Base-by-base conservation (phyloP, 2,113 vertebrate genomes). In the Globicephala melas region DNA sequence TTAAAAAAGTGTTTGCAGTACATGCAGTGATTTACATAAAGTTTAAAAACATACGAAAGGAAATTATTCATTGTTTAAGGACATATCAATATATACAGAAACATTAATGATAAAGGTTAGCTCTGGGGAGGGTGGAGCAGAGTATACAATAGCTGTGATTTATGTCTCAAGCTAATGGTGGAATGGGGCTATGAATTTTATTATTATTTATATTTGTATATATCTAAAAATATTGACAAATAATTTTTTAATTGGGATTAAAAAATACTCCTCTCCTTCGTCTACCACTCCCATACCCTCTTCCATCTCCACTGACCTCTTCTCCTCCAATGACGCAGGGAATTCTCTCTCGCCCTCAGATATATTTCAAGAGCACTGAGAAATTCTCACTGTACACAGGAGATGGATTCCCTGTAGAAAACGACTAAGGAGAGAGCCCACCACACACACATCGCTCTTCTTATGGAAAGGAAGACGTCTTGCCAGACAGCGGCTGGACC, bases 21-120 rank as follows among this genome's bases (percentile, higher is more conserved):
- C 26, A 25, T 12, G 41, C 31, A 9, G 25, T 58, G 50, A 31
- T 74, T 87, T 80, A 38, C 11, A 55, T 36, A 23, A 53, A 73
- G 67, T 77, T 82, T 63, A 15, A 73, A 83, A n/a, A 15, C n/a
- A 38, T 2, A 41, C 2, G 20, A 36, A 76, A 60, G 79, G 60
- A 31, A 63, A 53, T 1, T 0, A 33, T 15, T 31, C 74, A 8
- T 23, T 17, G 73, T 28, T 33, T 14, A 14, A 20, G 50, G 44
- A 77, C 47, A 38, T 17, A n/a, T 0, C 55, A 58, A 8, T 58
- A 50, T 11, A 50, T 0, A 53, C 28, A 60, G 70, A 15, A 31
- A 23, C 36, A 2, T n/a, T 6, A 33, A 15, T 2, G 18, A 7
- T 5, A 10, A 15, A 1, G 23, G 11, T 5, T 3, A 18, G 13